Conservation (phyloP, 2,888 invertebrate genomes). For the Orthonevra nobilis region DNA sequence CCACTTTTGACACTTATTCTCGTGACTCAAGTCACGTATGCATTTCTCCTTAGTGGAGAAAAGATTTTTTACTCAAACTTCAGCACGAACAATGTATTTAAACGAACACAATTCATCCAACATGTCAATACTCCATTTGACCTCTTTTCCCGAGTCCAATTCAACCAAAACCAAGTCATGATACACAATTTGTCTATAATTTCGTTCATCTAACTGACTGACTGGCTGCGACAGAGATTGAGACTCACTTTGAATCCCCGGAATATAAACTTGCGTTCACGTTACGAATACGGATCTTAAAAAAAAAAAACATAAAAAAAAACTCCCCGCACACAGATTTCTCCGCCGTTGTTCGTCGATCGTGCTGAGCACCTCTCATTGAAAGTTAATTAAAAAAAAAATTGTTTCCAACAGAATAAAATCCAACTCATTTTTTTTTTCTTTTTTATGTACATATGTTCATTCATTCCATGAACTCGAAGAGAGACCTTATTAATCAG, state of each 20-base stretch:
- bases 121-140: constrained; percentile 25
- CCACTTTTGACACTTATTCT: constrained; percentile 1
- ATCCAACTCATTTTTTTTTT: too few species aligned
- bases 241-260: too few species aligned
- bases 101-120: too few species aligned
- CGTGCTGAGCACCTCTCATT: constrained; percentile 42
- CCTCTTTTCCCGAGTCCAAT: constrained; percentile 25
- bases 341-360: constrained; percentile 25
- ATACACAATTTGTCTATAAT: constrained; percentile 22
- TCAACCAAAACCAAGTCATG: constrained; percentile 10
- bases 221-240: too few species aligned
- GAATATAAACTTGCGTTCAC: constrained; percentile 31
- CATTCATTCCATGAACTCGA: constrained; percentile 59
- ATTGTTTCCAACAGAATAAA: constrained; percentile 51
- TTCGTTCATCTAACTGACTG: not conserved
- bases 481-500: constrained; percentile 57
- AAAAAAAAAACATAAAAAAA: too few species aligned
- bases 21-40: constrained; percentile 57
- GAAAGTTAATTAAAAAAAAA: constrained; percentile 65
- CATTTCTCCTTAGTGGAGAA: too few species aligned
- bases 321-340: constrained; percentile 33
- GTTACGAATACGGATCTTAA: constrained; percentile 25
- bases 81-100: constrained; percentile 21
- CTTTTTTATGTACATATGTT: too few species aligned
- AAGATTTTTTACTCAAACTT: too few species aligned